phyloP scores from a whole-genome alignment of 2,797 vertebrate species.

The Phalanger gymnotis region DNA sequence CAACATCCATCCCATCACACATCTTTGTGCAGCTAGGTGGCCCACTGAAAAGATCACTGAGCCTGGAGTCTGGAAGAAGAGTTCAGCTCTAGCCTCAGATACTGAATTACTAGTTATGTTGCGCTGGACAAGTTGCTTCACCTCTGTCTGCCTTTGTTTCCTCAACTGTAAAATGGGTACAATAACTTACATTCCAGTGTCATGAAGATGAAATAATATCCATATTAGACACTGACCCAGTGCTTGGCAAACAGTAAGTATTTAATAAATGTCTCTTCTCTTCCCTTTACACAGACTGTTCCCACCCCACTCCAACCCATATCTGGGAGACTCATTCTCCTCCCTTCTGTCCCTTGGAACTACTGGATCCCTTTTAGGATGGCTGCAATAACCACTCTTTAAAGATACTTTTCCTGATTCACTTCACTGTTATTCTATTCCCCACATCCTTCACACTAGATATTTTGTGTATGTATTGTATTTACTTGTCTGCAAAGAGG shows the following conservation, averaged over 20 bases:
- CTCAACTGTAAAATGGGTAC: not conserved
- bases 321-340: not conserved
- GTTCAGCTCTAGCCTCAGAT: not conserved
- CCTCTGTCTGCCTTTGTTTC: not conserved
- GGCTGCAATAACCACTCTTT: not conserved
- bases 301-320: too few relatives aligned
- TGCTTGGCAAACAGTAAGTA: not conserved
- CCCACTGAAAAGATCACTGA: not conserved
- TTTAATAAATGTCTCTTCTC: not conserved
- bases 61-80: not conserved
- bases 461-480: not conserved
- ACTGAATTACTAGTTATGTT: not conserved
- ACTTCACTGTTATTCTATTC: not conserved
- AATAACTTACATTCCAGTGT: not conserved
- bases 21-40: not conserved
- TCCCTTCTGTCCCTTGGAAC: not conserved
- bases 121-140: not conserved
- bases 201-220: not conserved
- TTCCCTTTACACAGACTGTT: not conserved
- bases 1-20: not conserved
- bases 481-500: not conserved
- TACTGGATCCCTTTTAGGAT: not conserved
- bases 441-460: not conserved
- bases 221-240: not conserved
- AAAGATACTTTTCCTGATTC: not conserved